Percentiles rank a stretch among this genome's conserved stretches.
These are phyloP conservation scores for Sarcophaga variegata DNA, from an alignment of 2,888 invertebrate genomes.

Conservation along the genomic window DNA sequence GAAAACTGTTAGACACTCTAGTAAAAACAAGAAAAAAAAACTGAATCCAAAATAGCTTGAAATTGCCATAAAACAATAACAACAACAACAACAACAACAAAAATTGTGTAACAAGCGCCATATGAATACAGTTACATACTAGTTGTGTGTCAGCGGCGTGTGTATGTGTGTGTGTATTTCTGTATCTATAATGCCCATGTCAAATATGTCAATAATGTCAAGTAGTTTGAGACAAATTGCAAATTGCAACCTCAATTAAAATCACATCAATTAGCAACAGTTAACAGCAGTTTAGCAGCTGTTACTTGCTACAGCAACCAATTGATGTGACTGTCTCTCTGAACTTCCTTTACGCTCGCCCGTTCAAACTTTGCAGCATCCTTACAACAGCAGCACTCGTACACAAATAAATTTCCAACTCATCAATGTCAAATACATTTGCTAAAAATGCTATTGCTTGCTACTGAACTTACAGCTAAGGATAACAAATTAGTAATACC, in stretches of 20 bases:
- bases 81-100: background rate
- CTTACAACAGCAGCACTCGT: background rate
- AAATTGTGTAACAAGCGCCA: background rate
- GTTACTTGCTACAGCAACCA: background rate
- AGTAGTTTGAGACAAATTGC: conserved; percentile 57
- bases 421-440: background rate
- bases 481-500: background rate
- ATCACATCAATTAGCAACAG: conserved; percentile 71
- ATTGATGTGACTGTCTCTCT: background rate
- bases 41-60: background rate
- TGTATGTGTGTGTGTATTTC: background rate
- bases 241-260: conserved; percentile 70
- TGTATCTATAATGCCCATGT: conserved; percentile 28
- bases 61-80: background rate
- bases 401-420: background rate
- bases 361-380: conserved; percentile 2
- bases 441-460: background rate
- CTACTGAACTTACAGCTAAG: background rate
- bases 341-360: conserved; percentile 6
- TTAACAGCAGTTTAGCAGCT: conserved; percentile 67
- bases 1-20: background rate
- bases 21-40: background rate
- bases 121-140: background rate
- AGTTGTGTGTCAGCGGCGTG: background rate
- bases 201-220: conserved; percentile 66